Evolutionary conservation across 1,140 invertebrate genomes (phyloP).

Genomic region (Temnothorax nylanderi): DNA sequence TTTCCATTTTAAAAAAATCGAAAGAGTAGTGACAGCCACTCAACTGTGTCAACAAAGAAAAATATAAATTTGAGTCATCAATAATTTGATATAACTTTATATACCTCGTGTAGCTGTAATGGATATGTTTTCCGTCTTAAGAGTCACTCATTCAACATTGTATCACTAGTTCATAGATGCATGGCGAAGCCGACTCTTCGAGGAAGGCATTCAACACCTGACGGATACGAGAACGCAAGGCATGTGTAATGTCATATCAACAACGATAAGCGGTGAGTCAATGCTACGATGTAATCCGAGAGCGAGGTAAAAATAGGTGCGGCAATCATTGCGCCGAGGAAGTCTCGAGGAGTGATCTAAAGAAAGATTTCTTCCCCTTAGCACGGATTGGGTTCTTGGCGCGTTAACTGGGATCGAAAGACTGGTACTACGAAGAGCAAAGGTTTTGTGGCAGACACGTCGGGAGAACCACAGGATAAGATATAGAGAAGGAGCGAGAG

Average conservation of each 20-base stretch:
- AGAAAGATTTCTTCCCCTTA: slow-evolving; percentile 13
- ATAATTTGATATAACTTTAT: neutral
- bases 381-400: slow-evolving; percentile 34
- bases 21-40: neutral
- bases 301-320: slow-evolving; percentile 35
- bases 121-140: neutral
- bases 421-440: slow-evolving; percentile 39
- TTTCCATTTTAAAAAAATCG: neutral
- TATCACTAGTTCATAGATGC: neutral
- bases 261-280: slow-evolving; percentile 7
- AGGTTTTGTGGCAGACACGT: neutral
- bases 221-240: slow-evolving; percentile 10
- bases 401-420: slow-evolving; percentile 42
- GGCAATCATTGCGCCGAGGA: slow-evolving; percentile 12
- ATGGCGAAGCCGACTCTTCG: neutral
- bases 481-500: neutral
- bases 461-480: neutral
- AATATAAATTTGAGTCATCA: neutral
- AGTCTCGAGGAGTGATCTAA: slow-evolving; percentile 19
- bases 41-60: neutral
- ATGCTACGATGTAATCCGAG: slow-evolving; percentile 33
- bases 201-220: slow-evolving; percentile 41
- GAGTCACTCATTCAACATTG: neutral
- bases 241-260: slow-evolving; percentile 33
- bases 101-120: neutral